A percentile compares a stretch with the other conserved stretches of the same genome.
Conservation (phyloP, 2,113 vertebrate genomes). For the Festucalex cinctus region DNA sequence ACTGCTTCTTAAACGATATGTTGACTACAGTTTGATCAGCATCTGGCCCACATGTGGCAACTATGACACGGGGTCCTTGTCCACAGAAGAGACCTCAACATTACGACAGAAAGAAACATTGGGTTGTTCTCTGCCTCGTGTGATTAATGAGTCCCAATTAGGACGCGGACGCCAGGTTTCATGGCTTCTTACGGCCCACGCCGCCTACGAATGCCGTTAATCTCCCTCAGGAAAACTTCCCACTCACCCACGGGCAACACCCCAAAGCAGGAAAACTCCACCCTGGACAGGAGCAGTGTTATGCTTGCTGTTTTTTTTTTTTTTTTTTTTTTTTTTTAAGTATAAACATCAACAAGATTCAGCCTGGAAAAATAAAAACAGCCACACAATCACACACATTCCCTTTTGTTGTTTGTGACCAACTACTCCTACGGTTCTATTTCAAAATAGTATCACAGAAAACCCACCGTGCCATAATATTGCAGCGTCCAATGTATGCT, state of each 20-base stretch:
- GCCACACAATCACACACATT: neutral
- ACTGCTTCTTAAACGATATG: neutral
- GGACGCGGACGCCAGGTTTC: slow-evolving; percentile 67
- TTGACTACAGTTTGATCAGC: neutral
- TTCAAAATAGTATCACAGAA: neutral
- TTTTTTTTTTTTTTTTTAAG: neutral
- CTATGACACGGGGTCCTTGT: slow-evolving; percentile 23
- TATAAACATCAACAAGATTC: neutral
- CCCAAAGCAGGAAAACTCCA: neutral
- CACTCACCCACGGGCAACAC: neutral
- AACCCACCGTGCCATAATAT: too few species aligned
- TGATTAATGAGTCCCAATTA: slow-evolving; percentile 80
- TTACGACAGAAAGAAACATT: slow-evolving; percentile 66
- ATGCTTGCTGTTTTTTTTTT: neutral
- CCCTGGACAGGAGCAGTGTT: neutral
- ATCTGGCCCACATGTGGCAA: slow-evolving; percentile 32
- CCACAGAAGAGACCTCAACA: slow-evolving; percentile 34
- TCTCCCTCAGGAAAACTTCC: slow-evolving; percentile 30
- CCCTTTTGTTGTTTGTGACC: neutral
- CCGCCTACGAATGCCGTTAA: slow-evolving; percentile 53
- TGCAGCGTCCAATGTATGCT: too few species aligned
- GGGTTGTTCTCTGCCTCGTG: slow-evolving; percentile 62
- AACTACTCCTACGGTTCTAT: neutral
- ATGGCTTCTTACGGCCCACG: slow-evolving; percentile 57
- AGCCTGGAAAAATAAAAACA: neutral